phyloP scores from a whole-genome alignment of 1,140 invertebrate species.

The Drosophila melanogaster region DNA sequence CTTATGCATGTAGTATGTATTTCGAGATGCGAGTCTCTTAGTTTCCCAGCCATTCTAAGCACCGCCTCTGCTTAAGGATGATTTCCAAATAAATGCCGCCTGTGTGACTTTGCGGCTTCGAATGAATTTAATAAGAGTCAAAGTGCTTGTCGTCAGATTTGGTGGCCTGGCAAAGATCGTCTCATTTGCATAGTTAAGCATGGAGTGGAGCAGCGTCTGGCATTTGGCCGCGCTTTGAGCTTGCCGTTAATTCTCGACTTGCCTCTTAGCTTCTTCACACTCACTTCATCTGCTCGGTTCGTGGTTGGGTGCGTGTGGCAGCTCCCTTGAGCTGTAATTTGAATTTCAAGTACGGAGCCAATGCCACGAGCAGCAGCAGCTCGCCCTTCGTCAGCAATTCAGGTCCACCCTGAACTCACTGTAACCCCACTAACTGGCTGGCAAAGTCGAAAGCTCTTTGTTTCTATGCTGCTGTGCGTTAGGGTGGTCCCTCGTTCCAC shows the following conservation, averaged over 20 bases:
- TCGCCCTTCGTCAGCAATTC: neutral
- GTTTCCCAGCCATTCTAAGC: neutral
- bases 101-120: slow-evolving; percentile 20
- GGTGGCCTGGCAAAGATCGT: slow-evolving; percentile 28
- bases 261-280: neutral
- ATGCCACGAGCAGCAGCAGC: slow-evolving; percentile 35
- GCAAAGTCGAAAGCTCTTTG: slow-evolving; percentile 28
- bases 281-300: neutral
- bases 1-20: neutral
- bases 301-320: neutral
- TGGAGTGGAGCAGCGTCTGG: slow-evolving; percentile 7
- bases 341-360: slow-evolving; percentile 68
- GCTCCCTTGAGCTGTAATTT: slow-evolving; percentile 70
- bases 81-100: slow-evolving; percentile 5
- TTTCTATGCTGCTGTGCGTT: slow-evolving; percentile 44
- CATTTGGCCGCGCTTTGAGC: slow-evolving; percentile 39
- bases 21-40: neutral
- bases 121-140: slow-evolving; percentile 41
- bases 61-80: neutral
- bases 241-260: slow-evolving; percentile 38
- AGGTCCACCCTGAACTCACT: neutral
- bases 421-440: slow-evolving; percentile 4
- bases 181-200: slow-evolving; percentile 46
- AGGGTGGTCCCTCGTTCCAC: slow-evolving; percentile 9
- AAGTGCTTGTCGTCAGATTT: slow-evolving; percentile 31